Evolutionary conservation across 2,888 invertebrate species (phyloP).

Genomic region (Drosophila basisetae): DNA sequence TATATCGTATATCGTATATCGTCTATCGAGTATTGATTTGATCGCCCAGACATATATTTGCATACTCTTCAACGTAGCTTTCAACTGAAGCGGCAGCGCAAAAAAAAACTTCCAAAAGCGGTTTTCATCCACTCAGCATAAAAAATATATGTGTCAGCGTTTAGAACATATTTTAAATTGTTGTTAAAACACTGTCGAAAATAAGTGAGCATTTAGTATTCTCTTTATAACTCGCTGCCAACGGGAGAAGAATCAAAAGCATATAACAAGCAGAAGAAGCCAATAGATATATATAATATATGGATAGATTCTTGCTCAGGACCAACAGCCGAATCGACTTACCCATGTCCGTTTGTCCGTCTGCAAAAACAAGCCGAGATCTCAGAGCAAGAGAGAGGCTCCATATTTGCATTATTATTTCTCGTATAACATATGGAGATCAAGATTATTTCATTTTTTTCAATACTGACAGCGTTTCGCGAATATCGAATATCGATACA

Average conservation of each 20-base stretch:
- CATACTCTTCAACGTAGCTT: constrained; percentile 54
- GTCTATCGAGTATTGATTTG: constrained; percentile 4
- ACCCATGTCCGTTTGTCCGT: not conserved
- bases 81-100: constrained; percentile 39
- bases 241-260: not conserved
- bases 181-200: not conserved
- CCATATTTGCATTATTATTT: not conserved
- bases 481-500: not conserved
- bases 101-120: constrained; percentile 50
- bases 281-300: not conserved
- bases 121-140: constrained; percentile 54
- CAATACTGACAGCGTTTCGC: not conserved
- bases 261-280: not conserved
- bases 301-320: not conserved
- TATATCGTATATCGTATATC: constrained; percentile 3
- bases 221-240: not conserved
- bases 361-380: not conserved
- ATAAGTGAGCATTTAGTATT: no score
- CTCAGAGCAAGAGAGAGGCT: not conserved
- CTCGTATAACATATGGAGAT: not conserved
- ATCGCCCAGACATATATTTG: constrained; percentile 36
- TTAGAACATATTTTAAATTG: not conserved
- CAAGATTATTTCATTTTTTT: not conserved
- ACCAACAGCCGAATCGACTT: not conserved
- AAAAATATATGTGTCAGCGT: not conserved